Percentiles rank a stretch among this genome's conserved stretches.
phyloP scores from a whole-genome alignment of 2,113 vertebrate species.

The Menura novaehollandiae region DNA sequence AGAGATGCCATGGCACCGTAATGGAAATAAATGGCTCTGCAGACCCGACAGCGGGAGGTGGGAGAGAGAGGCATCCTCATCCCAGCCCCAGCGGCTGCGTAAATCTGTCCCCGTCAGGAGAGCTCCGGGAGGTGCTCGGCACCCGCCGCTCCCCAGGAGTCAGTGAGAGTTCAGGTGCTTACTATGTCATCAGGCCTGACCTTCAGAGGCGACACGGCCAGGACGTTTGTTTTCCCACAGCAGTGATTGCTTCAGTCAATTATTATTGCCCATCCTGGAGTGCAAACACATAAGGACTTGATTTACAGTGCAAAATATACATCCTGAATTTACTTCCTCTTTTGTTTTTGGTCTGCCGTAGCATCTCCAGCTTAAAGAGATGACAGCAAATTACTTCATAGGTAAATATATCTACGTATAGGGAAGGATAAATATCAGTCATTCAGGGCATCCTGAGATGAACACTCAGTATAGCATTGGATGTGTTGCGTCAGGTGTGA shows the following conservation, averaged over 20 bases:
- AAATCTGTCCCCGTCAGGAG: neutral
- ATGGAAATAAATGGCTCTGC: conserved; percentile 13
- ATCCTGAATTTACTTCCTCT: conserved; percentile 18
- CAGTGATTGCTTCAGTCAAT: conserved; percentile 60
- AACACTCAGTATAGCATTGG: neutral
- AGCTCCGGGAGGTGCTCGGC: neutral
- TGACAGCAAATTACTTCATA: neutral
- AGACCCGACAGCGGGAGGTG: neutral
- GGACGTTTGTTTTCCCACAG: conserved; percentile 53
- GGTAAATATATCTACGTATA: neutral
- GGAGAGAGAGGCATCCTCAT: neutral
- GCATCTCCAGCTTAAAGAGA: neutral
- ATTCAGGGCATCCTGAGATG: neutral
- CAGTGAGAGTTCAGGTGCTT: conserved; percentile 57
- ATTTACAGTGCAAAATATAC: conserved; percentile 53
- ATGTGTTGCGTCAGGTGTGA: neutral
- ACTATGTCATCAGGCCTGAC: conserved; percentile 44
- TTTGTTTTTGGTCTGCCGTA: neutral
- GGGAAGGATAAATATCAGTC: neutral
- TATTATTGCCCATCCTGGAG: conserved; percentile 43
- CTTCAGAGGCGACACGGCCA: conserved; percentile 17
- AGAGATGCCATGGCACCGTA: neutral
- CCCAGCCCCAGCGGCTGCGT: neutral
- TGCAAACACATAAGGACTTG: conserved; percentile 38
- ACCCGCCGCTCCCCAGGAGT: neutral